Base-by-base conservation (phyloP, 2,797 vertebrate genomes). In the Cirrhinus mrigala region DNA sequence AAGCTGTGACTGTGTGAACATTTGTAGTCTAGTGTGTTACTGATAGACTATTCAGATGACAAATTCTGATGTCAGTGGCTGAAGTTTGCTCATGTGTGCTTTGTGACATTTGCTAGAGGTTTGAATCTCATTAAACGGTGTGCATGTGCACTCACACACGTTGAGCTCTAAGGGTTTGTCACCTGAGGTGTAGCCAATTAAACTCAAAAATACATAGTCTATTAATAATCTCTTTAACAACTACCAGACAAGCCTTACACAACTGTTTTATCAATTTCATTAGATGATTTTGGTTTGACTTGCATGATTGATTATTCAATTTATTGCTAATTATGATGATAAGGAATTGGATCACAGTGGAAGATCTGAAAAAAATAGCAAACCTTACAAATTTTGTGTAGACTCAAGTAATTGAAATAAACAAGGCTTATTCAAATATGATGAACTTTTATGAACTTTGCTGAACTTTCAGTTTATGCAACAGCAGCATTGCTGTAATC, bases 151-250 rank as follows among this genome's bases (percentile, higher is more conserved):
- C 33, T 56, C 66, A 29, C 50, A 54, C 64, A 6, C 1, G 12
- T 46, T 37, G 27, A 52, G 27, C 33, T 82, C 50, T 46, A 71
- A 37, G 44, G 27, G 20, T 56, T 56, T 71, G 68, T 83, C 70
- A 37, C 81, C 58, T 64, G 27, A 46, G 10, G n/a, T 82, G 37
- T 64, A 75, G 44, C 58, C 22, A 83, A 52, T 52, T 83, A 75
- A 52, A 64, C 58, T 37, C 52, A 50, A 83, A 82, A 82, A 82
- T 33, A 62, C 24, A 78, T 40, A 18, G 8, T n/a, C 48, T 56
- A 12, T 70, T 58, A 58, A 69, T 37, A 69, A 56, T 56, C 22
- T 69, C 12, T 70, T 54, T 52, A 37, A 50, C 16, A 52, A 15
- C 44, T 78, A 18, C 11, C 75, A 44, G 22, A 40, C 22, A n/a